Percentiles rank a stretch among this genome's conserved stretches.
Conservation (phyloP, 2,888 invertebrate species). For the Invenusta paracnida region DNA sequence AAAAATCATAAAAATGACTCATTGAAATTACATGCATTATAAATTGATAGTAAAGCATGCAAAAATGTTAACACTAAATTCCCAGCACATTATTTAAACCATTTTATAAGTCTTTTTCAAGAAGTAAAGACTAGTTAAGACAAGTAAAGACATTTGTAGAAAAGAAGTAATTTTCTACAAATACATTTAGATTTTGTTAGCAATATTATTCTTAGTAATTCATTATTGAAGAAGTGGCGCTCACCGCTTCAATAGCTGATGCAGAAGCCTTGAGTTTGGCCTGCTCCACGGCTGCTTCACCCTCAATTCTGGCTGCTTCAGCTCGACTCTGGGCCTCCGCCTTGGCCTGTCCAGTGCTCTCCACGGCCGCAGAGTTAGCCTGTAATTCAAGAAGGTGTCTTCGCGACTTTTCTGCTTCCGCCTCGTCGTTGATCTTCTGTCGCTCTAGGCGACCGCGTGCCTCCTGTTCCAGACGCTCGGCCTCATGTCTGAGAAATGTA, state of each 20-base stretch:
- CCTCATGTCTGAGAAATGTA: constrained; percentile 50
- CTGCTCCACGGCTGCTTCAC: constrained; percentile 63
- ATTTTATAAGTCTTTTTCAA: too few relatives aligned
- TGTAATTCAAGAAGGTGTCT: constrained; percentile 51
- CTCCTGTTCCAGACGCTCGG: constrained; percentile 52
- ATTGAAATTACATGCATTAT: too few relatives aligned
- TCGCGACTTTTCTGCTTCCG: constrained; percentile 52
- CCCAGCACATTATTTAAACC: too few relatives aligned
- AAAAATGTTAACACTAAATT: too few relatives aligned
- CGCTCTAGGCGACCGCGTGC: constrained; percentile 54
- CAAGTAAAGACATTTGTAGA: too few relatives aligned
- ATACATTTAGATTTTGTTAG: too few relatives aligned
- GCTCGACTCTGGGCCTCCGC: constrained; percentile 63
- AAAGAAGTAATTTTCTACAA: too few relatives aligned
- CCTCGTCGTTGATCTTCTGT: constrained; percentile 53
- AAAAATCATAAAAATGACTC: too few relatives aligned
- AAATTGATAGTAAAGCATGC: too few relatives aligned
- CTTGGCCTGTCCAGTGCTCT: constrained; percentile 63
- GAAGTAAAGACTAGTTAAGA: too few relatives aligned
- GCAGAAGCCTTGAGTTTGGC: constrained; percentile 62
- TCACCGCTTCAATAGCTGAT: constrained; percentile 61
- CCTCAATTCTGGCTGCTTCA: constrained; percentile 62
- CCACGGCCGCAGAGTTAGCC: constrained; percentile 61
- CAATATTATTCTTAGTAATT: too few relatives aligned
- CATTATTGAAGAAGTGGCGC: too few relatives aligned